Evolutionary conservation across 2,797 vertebrate species (phyloP).

Genomic region (Percopsis omiscomaycus): DNA sequence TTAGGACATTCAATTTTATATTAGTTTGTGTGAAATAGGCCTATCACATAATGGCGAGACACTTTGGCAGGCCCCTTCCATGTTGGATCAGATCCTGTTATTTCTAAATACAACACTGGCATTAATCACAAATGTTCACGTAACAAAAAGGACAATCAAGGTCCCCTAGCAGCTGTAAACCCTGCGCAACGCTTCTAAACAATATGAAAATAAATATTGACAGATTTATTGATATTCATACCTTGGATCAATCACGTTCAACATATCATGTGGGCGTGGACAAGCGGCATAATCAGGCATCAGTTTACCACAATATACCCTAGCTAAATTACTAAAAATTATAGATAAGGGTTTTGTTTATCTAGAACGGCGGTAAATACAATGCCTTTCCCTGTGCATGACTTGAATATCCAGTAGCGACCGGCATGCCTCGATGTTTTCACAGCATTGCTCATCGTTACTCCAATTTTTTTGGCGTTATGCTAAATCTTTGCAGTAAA

Average conservation of each 20-base stretch:
- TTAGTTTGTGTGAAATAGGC: neutral
- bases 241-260: constrained; percentile 50
- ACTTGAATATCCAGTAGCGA: constrained; percentile 1
- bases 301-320: constrained; percentile 32
- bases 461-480: constrained; percentile 40
- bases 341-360: constrained; percentile 28
- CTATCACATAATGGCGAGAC: too few species aligned
- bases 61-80: too few species aligned
- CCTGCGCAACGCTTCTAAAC: constrained; percentile 17
- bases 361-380: constrained; percentile 28
- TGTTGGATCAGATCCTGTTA: neutral
- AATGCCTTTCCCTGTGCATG: constrained; percentile 16
- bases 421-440: constrained; percentile 22
- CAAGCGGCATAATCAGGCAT: constrained; percentile 52
- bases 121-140: constrained; percentile 14
- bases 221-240: constrained; percentile 29
- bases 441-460: constrained; percentile 39
- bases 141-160: constrained; percentile 38
- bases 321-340: constrained; percentile 13
- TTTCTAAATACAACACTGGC: constrained; percentile 7
- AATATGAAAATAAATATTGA: constrained; percentile 34
- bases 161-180: constrained; percentile 21
- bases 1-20: neutral
- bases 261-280: constrained; percentile 71
- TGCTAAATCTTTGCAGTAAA: constrained; percentile 37